A percentile compares a stretch with the other conserved stretches of the same genome.
Evolutionary conservation across 2,113 vertebrate species (phyloP).

Genomic region (Eretmochelys imbricata): DNA sequence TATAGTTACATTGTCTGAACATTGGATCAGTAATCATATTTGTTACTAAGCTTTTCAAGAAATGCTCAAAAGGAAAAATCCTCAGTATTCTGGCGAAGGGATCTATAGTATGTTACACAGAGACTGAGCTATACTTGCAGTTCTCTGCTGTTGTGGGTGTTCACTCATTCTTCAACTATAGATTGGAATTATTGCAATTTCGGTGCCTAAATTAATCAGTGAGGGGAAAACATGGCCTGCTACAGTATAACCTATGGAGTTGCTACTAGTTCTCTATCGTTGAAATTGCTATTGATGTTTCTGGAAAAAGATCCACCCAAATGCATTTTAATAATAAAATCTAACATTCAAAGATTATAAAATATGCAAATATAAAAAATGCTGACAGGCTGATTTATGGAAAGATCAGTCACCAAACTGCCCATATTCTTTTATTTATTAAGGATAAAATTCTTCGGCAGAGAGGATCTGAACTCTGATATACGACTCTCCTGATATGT

Average conservation of each 20-base stretch:
- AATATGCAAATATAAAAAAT: no score
- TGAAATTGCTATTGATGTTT: conserved; percentile 23
- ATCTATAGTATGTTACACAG: neutral
- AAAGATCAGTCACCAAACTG: neutral
- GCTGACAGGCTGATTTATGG: neutral
- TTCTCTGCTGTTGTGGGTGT: neutral
- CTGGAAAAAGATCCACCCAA: neutral
- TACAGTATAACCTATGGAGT: conserved; percentile 6
- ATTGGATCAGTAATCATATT: no score
- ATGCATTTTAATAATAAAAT: neutral
- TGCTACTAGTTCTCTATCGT: conserved; percentile 13
- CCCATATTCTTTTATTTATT: neutral
- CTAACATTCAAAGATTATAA: no score
- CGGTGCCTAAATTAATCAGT: conserved; percentile 19
- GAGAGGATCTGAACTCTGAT: neutral
- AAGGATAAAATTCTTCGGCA: neutral
- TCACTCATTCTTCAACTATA: conserved; percentile 38
- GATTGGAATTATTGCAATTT: conserved; percentile 34
- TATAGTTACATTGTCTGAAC: no score
- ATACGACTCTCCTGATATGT: neutral
- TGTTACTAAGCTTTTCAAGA: no score
- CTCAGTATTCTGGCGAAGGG: neutral
- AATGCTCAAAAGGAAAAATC: neutral
- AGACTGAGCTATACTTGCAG: neutral
- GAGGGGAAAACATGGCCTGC: neutral